phyloP scores from a whole-genome alignment of 2,113 vertebrate genomes.

The Channa maculata region DNA sequence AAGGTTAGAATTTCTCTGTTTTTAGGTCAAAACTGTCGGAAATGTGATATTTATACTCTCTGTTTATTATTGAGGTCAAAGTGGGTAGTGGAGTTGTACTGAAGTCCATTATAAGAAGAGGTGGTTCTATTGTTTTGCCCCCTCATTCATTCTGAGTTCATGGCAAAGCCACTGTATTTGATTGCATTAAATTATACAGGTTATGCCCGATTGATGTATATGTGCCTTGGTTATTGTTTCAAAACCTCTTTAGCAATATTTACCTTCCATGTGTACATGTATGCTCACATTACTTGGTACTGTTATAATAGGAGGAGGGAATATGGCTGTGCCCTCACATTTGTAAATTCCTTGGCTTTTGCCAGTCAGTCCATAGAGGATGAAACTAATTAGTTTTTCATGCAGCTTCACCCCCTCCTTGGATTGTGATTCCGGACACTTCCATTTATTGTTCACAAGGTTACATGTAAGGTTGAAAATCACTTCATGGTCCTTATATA shows the following conservation, averaged over 20 bases:
- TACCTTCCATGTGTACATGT: slow-evolving; percentile 58
- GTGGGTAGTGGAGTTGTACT: too few species aligned
- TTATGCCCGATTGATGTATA: too few species aligned
- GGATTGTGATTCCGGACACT: accelerated
- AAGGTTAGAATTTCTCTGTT: too few species aligned
- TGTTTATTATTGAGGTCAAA: too few species aligned
- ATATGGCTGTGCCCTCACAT: slow-evolving; percentile 9
- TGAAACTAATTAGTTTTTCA: background rate
- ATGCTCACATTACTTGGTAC: accelerated
- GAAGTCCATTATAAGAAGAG: too few species aligned
- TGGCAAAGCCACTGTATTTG: too few species aligned
- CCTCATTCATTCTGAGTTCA: too few species aligned
- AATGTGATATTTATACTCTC: too few species aligned
- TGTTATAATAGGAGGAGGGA: slow-evolving; percentile 46
- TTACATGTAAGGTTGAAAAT: accelerated
- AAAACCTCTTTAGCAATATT: background rate
- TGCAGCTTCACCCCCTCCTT: background rate
- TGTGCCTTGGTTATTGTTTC: background rate
- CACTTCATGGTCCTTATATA: accelerated
- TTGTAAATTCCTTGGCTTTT: slow-evolving; percentile 17
- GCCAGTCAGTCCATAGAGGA: background rate
- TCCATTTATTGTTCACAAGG: accelerated
- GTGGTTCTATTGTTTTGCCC: too few species aligned
- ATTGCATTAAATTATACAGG: too few species aligned
- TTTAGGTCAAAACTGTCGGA: too few species aligned